These are phyloP conservation scores for Calonectris borealis DNA, from an alignment of 2,113 vertebrate species.

Conservation along the genomic window DNA sequence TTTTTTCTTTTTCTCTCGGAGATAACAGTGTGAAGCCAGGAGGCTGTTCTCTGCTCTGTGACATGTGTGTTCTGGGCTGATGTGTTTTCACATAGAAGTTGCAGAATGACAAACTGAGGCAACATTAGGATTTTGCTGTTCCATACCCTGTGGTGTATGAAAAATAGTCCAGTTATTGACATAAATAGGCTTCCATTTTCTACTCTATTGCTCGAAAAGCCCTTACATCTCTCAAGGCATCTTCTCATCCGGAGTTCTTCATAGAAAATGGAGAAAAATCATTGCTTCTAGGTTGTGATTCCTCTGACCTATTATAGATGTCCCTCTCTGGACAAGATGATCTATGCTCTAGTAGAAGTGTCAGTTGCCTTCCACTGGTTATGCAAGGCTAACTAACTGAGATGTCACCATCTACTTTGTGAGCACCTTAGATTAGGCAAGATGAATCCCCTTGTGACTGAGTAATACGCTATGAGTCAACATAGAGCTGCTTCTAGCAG, in stretches of 20 bases:
- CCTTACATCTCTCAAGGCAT: not conserved
- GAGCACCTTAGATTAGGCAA: not conserved
- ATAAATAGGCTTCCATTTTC: not conserved
- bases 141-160: not conserved
- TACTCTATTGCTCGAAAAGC: not conserved
- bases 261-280: not conserved
- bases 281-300: not conserved
- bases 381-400: not conserved
- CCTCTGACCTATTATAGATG: not conserved
- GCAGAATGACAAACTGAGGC: not conserved
- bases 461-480: not conserved
- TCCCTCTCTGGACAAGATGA: not conserved
- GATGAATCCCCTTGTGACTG: not conserved
- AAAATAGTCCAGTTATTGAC: not conserved
- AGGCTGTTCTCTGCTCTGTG: not conserved
- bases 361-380: not conserved
- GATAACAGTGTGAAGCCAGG: not conserved
- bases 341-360: not conserved
- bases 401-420: not conserved
- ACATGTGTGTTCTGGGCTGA: not conserved
- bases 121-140: not conserved
- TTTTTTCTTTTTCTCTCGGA: not conserved
- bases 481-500: rapidly evolving
- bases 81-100: not conserved
- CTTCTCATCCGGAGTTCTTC: not conserved